Evolutionary conservation across 2,888 invertebrate genomes (phyloP).

Genomic region (Limulus polyphemus): DNA sequence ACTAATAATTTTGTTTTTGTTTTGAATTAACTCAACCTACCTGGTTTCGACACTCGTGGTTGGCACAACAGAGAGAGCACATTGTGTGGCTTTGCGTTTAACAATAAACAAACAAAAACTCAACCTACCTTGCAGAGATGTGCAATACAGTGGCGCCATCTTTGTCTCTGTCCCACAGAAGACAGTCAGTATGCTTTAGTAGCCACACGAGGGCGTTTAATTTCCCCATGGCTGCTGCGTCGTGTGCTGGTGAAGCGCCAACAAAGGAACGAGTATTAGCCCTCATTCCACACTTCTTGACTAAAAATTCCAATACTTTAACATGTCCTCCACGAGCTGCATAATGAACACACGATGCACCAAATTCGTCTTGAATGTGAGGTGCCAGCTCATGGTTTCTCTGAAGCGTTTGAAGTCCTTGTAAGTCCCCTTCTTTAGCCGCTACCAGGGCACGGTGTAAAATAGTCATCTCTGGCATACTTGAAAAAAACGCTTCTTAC

Average conservation of each 20-base stretch:
- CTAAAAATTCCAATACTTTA: slow-evolving; percentile 30
- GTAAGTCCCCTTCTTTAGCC: slow-evolving; percentile 17
- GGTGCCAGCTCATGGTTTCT: slow-evolving; percentile 9
- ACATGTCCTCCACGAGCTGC: slow-evolving; percentile 33
- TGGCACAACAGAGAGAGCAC: no score
- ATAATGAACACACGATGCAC: slow-evolving; percentile 35
- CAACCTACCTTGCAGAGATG: slow-evolving; percentile 31
- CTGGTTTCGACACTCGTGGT: no score
- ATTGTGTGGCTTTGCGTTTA: no score
- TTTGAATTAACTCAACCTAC: no score
- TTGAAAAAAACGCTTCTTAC: no score
- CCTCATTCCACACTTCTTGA: slow-evolving; percentile 28
- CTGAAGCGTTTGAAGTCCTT: slow-evolving; percentile 10
- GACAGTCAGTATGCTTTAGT: slow-evolving; percentile 24
- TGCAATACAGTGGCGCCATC: slow-evolving; percentile 35
- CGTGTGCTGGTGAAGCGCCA: slow-evolving; percentile 37
- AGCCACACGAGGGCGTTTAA: slow-evolving; percentile 34
- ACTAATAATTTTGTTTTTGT: no score
- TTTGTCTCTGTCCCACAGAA: slow-evolving; percentile 32
- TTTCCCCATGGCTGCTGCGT: slow-evolving; percentile 37
- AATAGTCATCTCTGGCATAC: slow-evolving; percentile 9
- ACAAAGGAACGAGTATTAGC: slow-evolving; percentile 23
- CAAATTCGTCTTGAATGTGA: slow-evolving; percentile 29
- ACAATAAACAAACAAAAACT: no score
- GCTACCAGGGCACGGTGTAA: slow-evolving; percentile 17